These are phyloP conservation scores for Drosophila sulfurigaster DNA, from an alignment of 1,140 invertebrate species.

Conservation along the genomic window DNA sequence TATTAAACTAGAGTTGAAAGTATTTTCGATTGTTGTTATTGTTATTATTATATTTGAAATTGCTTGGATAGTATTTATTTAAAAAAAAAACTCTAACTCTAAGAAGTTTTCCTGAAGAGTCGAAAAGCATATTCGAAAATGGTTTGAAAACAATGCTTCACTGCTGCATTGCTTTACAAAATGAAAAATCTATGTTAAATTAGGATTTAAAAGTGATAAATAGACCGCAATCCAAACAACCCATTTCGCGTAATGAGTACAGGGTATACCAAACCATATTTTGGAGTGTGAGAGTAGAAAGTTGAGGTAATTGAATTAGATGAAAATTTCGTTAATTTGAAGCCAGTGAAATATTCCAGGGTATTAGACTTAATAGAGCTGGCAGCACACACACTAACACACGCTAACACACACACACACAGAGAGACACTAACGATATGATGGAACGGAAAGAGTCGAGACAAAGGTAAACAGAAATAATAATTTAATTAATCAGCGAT, in stretches of 20 bases:
- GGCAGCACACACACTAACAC: not conserved
- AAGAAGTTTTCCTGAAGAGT: too few relatives aligned
- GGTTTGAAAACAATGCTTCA: too few relatives aligned
- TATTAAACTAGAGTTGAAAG: too few relatives aligned
- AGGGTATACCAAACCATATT: conserved; percentile 9
- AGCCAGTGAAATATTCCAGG: conserved; percentile 20
- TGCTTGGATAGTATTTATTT: too few relatives aligned
- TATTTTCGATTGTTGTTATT: too few relatives aligned
- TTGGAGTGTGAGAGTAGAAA: conserved; percentile 20
- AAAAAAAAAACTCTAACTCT: too few relatives aligned
- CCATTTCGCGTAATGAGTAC: not conserved
- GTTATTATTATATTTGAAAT: too few relatives aligned
- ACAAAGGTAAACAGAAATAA: conserved; percentile 32
- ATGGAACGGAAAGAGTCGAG: too few relatives aligned
- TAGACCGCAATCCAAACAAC: not conserved
- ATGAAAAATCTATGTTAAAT: too few relatives aligned
- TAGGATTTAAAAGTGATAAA: not conserved
- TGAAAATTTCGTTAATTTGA: conserved; percentile 14
- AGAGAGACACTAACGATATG: not conserved
- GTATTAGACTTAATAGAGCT: conserved; percentile 29
- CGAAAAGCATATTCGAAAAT: too few relatives aligned
- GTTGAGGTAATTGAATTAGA: conserved; percentile 18
- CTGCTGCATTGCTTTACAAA: too few relatives aligned
- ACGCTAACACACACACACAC: conserved; percentile 6
- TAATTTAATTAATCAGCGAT: conserved; percentile 52